phyloP scores from a whole-genome alignment of 2,113 vertebrate species.

The Ivindomyrus marchei region DNA sequence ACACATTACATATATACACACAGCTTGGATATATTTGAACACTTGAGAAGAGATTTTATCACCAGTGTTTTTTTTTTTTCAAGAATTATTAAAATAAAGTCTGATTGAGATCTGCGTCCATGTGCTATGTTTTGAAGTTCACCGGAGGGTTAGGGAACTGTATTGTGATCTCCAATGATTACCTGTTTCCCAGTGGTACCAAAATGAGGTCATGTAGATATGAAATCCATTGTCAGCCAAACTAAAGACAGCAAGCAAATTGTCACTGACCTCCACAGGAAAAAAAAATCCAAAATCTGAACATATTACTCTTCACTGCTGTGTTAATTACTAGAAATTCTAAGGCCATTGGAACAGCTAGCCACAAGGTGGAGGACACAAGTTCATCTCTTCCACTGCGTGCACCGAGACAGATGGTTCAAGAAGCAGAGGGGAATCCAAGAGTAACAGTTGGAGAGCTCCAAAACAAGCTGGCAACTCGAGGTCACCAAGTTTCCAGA shows the following conservation, averaged over 20 bases:
- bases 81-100: not conserved
- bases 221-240: not conserved
- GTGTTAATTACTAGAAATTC: not conserved
- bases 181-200: not conserved
- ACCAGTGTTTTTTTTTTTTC: not conserved
- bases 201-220: not conserved
- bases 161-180: not conserved
- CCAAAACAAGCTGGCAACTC: constrained; percentile 2
- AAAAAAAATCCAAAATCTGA: not conserved
- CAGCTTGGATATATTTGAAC: not conserved
- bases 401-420: not conserved
- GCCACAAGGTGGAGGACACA: not conserved
- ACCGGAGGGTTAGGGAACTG: not conserved
- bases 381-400: constrained; percentile 1
- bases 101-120: not conserved
- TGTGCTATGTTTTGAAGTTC: not conserved
- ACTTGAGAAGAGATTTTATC: not conserved
- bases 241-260: not conserved
- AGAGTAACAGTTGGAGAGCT: constrained; percentile 6
- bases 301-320: not conserved
- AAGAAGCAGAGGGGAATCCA: constrained; percentile 4
- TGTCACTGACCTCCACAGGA: not conserved
- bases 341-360: not conserved
- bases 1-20: not conserved
- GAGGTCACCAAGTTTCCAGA: not conserved